phyloP scores from a whole-genome alignment of 2,113 vertebrate species.

The Vireo altiloquus region DNA sequence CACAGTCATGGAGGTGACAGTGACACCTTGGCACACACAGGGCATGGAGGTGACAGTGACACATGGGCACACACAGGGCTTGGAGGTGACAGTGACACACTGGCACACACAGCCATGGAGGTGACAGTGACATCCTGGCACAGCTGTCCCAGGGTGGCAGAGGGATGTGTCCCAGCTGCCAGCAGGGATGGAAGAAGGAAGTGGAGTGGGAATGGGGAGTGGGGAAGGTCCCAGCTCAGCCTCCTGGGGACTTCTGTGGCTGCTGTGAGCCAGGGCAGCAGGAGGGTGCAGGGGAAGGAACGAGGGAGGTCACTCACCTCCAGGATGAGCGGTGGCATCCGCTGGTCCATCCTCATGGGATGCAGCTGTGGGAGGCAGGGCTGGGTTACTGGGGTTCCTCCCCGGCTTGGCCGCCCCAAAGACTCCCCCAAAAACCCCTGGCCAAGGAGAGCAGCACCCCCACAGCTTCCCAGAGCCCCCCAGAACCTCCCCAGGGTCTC shows the following conservation, averaged over 20 bases:
- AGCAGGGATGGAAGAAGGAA: rapidly evolving
- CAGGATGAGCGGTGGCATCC: constrained; percentile 17
- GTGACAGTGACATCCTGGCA: too few species aligned
- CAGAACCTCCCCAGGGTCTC: neutral
- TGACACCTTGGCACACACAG: too few species aligned
- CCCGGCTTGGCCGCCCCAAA: too few species aligned
- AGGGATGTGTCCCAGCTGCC: neutral
- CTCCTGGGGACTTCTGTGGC: rapidly evolving
- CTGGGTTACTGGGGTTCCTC: neutral
- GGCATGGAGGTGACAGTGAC: too few species aligned
- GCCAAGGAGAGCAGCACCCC: neutral
- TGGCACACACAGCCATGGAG: too few species aligned
- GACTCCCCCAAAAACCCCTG: rapidly evolving
- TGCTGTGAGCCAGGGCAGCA: neutral
- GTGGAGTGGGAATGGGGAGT: rapidly evolving
- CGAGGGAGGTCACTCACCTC: constrained; percentile 1
- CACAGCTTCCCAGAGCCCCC: neutral
- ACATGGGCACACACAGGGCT: too few species aligned
- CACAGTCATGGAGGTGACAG: too few species aligned
- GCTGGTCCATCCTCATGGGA: constrained; percentile 59
- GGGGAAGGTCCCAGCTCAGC: neutral
- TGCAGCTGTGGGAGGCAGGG: constrained; percentile 46
- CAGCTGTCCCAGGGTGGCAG: neutral
- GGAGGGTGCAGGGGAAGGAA: neutral
- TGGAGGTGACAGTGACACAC: too few species aligned